Percentiles rank a stretch among this genome's conserved stretches.
Conservation (phyloP, 2,113 vertebrate genomes). For the Regulus satrapa region DNA sequence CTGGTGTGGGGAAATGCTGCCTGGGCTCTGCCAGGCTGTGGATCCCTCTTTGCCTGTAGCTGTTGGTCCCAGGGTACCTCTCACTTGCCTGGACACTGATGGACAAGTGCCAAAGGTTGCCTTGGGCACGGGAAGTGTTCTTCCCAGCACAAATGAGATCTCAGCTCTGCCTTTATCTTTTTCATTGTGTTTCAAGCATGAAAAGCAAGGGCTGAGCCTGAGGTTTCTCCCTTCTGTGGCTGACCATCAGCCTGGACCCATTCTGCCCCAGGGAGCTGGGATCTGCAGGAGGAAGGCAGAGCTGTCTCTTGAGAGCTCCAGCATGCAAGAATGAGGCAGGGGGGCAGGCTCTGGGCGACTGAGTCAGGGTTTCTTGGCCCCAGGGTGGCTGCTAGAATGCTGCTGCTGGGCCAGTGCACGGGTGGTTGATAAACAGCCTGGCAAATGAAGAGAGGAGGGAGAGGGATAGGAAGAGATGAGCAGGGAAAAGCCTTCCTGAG, state of each 20-base stretch:
- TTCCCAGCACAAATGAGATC: background rate
- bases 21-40: background rate
- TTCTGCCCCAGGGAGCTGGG: background rate
- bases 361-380: background rate
- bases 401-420: accelerated
- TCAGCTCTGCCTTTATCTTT: background rate
- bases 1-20: background rate
- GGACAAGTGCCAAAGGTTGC: background rate
- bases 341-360: background rate
- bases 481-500: background rate
- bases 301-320: background rate
- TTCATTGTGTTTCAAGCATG: background rate
- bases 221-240: background rate
- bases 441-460: background rate
- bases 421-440: background rate
- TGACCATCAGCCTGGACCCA: background rate
- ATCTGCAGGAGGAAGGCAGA: background rate
- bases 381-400: background rate
- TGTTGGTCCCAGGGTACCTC: background rate
- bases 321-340: background rate
- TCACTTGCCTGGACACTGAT: background rate
- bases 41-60: background rate
- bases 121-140: background rate
- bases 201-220: background rate
- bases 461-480: background rate